These are phyloP conservation scores for Nephotettix cincticeps DNA, from an alignment of 1,140 invertebrate species.

Conservation along the genomic window DNA sequence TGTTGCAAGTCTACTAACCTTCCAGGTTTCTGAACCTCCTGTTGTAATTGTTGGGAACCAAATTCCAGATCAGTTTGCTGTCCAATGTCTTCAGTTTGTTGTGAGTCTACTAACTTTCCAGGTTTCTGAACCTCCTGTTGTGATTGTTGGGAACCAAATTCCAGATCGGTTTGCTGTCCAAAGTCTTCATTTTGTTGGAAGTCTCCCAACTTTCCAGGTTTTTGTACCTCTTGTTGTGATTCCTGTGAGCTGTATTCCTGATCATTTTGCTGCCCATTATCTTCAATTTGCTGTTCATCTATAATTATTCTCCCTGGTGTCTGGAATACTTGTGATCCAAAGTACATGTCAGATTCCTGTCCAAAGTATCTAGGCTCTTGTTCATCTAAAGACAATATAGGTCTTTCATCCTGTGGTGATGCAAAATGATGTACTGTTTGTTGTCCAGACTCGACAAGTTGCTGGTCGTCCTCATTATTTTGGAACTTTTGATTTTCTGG, in stretches of 20 bases:
- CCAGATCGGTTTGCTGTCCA: constrained; percentile 23
- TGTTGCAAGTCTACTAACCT: too few relatives aligned
- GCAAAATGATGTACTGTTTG: constrained; percentile 25
- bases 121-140: neutral
- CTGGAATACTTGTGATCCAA: neutral
- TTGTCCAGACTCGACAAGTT: constrained; percentile 39
- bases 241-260: neutral
- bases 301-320: neutral
- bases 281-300: neutral
- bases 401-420: neutral
- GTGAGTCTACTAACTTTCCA: too few relatives aligned
- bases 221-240: neutral
- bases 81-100: too few relatives aligned
- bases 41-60: too few relatives aligned
- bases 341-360: constrained; percentile 27
- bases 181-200: constrained; percentile 24
- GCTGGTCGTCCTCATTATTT: too few relatives aligned
- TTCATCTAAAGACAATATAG: neutral
- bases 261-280: constrained; percentile 40
- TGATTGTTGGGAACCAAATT: constrained; percentile 38
- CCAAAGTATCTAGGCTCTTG: neutral
- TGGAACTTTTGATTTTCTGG: too few relatives aligned
- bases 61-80: too few relatives aligned
- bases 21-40: too few relatives aligned
- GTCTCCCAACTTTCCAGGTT: neutral